Evolutionary conservation across 2,113 vertebrate genomes (phyloP).

Genomic region (crab-eating macaque (Macaca fascicularis)): T2T-MFA8v1.1 NC_088377.1:33885501-33886000

Average conservation of each 20-base stretch:
- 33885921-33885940: background rate
- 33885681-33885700: background rate
- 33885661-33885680: accelerated
- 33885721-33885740: background rate
- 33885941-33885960: background rate
- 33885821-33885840: background rate
- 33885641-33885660: background rate
- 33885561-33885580: background rate
- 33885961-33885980: background rate
- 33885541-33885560: constrained; percentile 49
- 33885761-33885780: background rate
- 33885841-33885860: background rate
- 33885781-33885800: background rate
- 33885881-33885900: background rate
- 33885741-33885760: background rate
- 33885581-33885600: background rate
- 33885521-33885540: background rate
- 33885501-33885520: constrained; percentile 34
- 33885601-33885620: background rate
- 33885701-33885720: background rate
- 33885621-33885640: accelerated
- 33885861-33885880: too few relatives aligned
- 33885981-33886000: background rate
- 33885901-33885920: background rate
- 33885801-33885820: background rate